phyloP scores from a whole-genome alignment of 2,113 vertebrate genomes.

The Aviceda subcristata region DNA sequence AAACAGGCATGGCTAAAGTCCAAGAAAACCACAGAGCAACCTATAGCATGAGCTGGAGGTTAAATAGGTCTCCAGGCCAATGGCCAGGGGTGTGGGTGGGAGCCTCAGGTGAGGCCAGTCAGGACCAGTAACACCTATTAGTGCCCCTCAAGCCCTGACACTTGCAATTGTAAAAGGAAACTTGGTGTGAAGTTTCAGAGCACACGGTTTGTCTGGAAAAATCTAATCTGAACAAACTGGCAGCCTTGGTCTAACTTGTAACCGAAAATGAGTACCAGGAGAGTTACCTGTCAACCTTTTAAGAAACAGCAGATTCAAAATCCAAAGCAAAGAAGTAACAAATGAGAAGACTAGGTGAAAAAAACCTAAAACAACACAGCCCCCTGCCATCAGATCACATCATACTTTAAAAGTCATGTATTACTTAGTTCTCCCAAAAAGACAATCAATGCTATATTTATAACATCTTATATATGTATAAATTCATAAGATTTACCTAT shows the following conservation, averaged over 20 bases:
- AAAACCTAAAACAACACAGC: background rate
- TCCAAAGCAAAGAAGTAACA: background rate
- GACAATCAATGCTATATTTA: no score
- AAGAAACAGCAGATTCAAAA: background rate
- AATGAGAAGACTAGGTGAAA: background rate
- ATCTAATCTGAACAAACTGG: background rate
- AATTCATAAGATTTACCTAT: no score
- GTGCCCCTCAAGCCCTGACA: background rate
- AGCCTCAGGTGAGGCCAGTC: background rate
- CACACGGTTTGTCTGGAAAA: background rate
- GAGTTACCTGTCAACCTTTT: background rate
- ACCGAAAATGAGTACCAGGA: background rate
- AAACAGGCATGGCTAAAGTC: accelerated
- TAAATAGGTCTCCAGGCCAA: background rate
- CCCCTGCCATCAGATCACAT: no score
- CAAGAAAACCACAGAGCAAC: accelerated
- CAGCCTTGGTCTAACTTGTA: background rate
- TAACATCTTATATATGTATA: no score
- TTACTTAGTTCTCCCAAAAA: no score
- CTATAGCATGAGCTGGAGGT: accelerated
- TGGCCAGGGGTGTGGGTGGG: background rate
- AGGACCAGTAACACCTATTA: background rate
- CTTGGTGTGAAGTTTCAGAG: background rate
- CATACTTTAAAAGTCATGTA: no score
- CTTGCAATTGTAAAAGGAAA: background rate